Evolutionary conservation across 1,140 invertebrate genomes (phyloP), one percentile per base, ranked within the genome.

Genomic region (Drosophila leontia): DNA sequence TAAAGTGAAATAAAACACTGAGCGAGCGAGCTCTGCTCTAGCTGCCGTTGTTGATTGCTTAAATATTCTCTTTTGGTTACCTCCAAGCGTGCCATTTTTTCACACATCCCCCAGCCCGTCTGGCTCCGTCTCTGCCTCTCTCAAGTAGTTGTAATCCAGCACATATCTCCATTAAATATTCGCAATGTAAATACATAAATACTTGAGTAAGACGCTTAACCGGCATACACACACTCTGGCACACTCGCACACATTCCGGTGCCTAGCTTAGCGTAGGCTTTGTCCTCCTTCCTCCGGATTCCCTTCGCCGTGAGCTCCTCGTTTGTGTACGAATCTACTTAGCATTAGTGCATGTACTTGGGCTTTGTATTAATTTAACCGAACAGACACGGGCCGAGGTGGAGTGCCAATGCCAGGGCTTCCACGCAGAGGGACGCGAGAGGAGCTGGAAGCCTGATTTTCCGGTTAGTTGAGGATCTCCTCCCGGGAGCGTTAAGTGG

Each of bases 111-210:
- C 19, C 23, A 3, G 12, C 39, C 15, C 23, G 12, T 29, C 26
- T 29, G 37, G 11, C 17, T 32, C 41, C 13, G 9, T 12, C 32
- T 4, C 35, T 3, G 5, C 13, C 7, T 1, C 47, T 8, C 8
- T 47, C 39, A 64, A 78, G 85, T 80, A 90, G 84, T 87, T 88
- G 84, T 87, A 87, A 87, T 87, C 84, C 69, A 61, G 79, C 69
- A 68, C 80, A 87, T 90, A 84, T 87, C 84, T 78, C 77, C 74
- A 87, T 87, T 87, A 87, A 87, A 87, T 90, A 88, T 87, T 84
- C 84, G 78, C 84, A 88, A 87, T 90, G 84, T 90, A 87, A 87
- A 87, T 87, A 88, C 82, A 90, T 88, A 87, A 87, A 87, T 87
- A 90, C 84, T 80, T 84, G 50, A 87, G 85, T 87, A 87, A 87